Conservation (phyloP, 2,113 vertebrate species). For the Prolemur simus region DNA sequence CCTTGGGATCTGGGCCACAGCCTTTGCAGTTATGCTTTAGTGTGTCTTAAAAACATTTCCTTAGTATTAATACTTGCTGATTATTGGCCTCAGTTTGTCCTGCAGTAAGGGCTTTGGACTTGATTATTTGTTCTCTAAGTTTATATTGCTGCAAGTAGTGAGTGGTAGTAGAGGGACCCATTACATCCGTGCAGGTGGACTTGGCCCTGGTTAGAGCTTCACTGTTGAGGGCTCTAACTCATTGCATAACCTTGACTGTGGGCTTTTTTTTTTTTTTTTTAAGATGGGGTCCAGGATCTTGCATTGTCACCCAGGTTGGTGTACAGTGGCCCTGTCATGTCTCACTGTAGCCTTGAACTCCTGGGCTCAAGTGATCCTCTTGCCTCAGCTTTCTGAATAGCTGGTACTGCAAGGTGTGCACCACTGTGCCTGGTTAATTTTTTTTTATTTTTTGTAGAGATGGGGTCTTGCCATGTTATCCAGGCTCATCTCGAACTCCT, state of each 20-base stretch:
- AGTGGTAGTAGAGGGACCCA: neutral
- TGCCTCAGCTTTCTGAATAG: neutral
- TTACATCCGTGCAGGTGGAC: neutral
- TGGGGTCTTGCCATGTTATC: neutral
- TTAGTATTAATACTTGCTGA: neutral
- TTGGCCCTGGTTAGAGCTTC: neutral
- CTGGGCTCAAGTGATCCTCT: neutral
- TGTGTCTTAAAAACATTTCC: constrained; percentile 27
- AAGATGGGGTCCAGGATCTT: neutral
- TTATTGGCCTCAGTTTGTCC: neutral
- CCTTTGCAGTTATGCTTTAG: constrained; percentile 43
- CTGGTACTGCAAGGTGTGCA: neutral
- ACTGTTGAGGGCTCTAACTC: neutral
- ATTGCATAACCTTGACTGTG: neutral
- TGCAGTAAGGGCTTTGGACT: neutral
- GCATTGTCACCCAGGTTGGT: neutral
- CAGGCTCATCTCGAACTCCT: neutral
- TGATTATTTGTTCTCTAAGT: neutral
- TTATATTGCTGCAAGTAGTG: neutral
- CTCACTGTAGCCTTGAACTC: neutral
- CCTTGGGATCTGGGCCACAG: neutral
- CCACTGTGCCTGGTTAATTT: neutral
- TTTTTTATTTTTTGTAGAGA: neutral
- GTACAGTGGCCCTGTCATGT: neutral
- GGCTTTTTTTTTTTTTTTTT: neutral